These are phyloP conservation scores for Sitodiplosis mosellana DNA, from an alignment of 1,140 invertebrate species.

Conservation along the genomic window DNA sequence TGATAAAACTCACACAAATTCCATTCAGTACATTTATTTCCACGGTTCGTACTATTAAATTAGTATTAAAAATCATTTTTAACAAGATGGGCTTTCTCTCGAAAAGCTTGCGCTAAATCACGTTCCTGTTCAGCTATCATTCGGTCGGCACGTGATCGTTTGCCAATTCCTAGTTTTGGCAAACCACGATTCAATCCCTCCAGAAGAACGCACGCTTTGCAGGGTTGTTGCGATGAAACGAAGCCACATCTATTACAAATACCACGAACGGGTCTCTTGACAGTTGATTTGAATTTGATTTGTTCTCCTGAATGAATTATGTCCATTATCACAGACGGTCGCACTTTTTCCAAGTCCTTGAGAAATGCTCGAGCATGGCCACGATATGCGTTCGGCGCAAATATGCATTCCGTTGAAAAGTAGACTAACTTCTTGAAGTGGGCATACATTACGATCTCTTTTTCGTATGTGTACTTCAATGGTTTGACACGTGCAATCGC, in stretches of 20 bases:
- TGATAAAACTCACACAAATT: no score
- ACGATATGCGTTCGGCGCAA: conserved; percentile 95
- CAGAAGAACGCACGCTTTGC: conserved; percentile 90
- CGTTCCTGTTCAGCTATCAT: conserved; percentile 31
- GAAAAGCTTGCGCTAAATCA: conserved; percentile 11
- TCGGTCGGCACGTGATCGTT: conserved; percentile 57
- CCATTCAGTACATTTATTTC: no score
- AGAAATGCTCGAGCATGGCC: conserved; percentile 82
- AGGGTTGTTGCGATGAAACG: conserved; percentile 88
- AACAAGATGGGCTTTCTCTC: conserved; percentile 21
- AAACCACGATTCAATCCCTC: conserved; percentile 89
- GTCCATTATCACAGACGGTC: conserved; percentile 88
- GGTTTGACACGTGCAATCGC: conserved; percentile 88
- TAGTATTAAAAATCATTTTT: conserved; percentile 23
- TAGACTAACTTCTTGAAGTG: conserved; percentile 95
- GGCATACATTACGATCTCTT: conserved; percentile 99
- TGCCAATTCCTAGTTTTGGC: conserved; percentile 71
- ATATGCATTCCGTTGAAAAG: conserved; percentile 98
- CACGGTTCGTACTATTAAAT: no score
- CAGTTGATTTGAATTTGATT: conserved; percentile 58
- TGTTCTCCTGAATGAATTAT: conserved; percentile 94
- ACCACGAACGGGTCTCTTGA: conserved; percentile 64
- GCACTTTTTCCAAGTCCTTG: conserved; percentile 90
- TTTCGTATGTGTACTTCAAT: conserved; percentile 97
- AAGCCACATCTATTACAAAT: conserved; percentile 78